Evolutionary conservation across 2,797 vertebrate species (phyloP).

Genomic region (Crenuchus spilurus): DNA sequence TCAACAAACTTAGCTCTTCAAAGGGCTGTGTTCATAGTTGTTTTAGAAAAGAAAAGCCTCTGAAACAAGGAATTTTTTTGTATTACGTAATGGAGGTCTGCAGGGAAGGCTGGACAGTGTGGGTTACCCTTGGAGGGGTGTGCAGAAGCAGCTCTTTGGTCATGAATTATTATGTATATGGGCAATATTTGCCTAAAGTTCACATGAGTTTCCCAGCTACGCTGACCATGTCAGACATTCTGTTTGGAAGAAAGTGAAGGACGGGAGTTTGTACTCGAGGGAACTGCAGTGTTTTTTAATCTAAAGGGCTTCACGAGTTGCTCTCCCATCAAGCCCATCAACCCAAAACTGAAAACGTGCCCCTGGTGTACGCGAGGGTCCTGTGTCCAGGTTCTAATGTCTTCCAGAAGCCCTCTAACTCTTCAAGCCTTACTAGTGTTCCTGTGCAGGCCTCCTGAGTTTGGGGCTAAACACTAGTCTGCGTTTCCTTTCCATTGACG

Average conservation of each 20-base stretch:
- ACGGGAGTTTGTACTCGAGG: slow-evolving; percentile 24
- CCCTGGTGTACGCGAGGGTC: no score
- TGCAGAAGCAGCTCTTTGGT: slow-evolving; percentile 71
- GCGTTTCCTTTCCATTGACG: slow-evolving; percentile 28
- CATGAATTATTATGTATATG: slow-evolving; percentile 81
- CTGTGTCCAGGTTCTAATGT: slow-evolving; percentile 39
- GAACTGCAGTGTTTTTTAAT: slow-evolving; percentile 36
- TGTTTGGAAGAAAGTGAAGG: slow-evolving; percentile 31
- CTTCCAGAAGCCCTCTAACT: slow-evolving; percentile 65
- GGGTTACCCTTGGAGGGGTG: slow-evolving; percentile 7
- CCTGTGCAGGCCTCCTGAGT: slow-evolving; percentile 27
- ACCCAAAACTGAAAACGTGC: no score
- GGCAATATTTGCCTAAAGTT: slow-evolving; percentile 86
- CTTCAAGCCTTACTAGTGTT: slow-evolving; percentile 69
- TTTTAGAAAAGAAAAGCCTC: slow-evolving; percentile 13
- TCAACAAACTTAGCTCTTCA: slow-evolving; percentile 14
- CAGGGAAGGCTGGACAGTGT: slow-evolving; percentile 6
- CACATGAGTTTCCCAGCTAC: slow-evolving; percentile 42
- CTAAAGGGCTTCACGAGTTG: slow-evolving; percentile 24
- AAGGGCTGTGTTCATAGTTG: slow-evolving; percentile 12
- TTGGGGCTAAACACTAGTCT: slow-evolving; percentile 53
- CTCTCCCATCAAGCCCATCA: slow-evolving; percentile 8
- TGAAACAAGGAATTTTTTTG: slow-evolving; percentile 15
- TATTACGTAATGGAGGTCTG: slow-evolving; percentile 6
- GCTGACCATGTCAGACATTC: slow-evolving; percentile 38